Conservation (phyloP, 2,113 vertebrate genomes). For the Amazona guildingii region DNA sequence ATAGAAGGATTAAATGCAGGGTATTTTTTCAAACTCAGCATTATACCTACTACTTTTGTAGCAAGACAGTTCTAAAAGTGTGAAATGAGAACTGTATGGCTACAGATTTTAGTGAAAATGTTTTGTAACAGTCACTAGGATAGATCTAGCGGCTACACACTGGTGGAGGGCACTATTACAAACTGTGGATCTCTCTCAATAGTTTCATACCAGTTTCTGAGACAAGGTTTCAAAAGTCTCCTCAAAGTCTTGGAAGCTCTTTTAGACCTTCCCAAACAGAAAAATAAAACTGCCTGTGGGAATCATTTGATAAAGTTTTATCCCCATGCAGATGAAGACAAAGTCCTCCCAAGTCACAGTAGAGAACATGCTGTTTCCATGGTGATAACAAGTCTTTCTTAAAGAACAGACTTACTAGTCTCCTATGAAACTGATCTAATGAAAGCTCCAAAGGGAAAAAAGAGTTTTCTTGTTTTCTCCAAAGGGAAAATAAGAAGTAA, state of each 20-base stretch:
- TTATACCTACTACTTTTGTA: neutral
- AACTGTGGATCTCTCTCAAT: neutral
- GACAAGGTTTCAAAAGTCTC: neutral
- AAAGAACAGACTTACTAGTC: neutral
- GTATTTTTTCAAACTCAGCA: neutral
- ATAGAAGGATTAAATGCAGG: neutral
- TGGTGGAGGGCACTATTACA: too few species aligned
- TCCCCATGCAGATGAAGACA: neutral
- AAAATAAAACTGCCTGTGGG: neutral
- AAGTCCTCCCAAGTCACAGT: neutral
- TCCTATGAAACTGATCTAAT: neutral
- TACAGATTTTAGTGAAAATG: neutral
- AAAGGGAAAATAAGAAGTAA: neutral
- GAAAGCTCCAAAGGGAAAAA: neutral
- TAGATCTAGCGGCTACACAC: neutral
- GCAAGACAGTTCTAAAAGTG: neutral
- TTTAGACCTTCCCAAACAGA: neutral
- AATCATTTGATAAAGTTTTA: neutral
- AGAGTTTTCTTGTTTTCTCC: neutral
- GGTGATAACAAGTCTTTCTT: neutral
- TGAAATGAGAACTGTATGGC: neutral
- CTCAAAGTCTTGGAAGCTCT: neutral
- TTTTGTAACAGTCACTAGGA: neutral
- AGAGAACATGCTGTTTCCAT: neutral
- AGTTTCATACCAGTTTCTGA: neutral